Conservation (phyloP, 2,888 invertebrate species). For the Elysia crispata region DNA sequence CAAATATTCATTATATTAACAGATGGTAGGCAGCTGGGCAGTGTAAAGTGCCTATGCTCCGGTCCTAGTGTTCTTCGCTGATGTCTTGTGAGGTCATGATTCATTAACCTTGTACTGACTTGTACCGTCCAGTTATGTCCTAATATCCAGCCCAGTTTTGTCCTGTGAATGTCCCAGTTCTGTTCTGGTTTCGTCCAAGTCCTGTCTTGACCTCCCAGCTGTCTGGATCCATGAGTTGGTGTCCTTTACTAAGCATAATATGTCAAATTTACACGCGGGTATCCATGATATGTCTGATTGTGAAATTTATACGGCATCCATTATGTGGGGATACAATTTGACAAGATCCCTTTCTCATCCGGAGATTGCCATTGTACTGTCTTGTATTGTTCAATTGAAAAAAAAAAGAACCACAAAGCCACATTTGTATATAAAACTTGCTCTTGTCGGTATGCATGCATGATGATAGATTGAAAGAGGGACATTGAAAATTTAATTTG, state of each 20-base stretch:
- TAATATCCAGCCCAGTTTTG: constrained; percentile 20
- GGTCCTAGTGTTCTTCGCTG: neutral
- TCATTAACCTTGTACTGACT: neutral
- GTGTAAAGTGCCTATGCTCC: no score
- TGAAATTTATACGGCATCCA: no score
- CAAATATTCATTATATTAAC: no score
- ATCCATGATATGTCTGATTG: no score
- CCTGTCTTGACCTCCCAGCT: no score
- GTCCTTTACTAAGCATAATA: no score
- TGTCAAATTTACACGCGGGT: no score
- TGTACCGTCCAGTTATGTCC: constrained; percentile 9
- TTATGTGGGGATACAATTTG: no score
- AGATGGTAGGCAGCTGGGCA: neutral
- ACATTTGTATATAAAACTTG: constrained; percentile 25
- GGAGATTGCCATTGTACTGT: neutral
- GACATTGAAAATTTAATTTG: neutral
- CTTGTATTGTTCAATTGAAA: neutral
- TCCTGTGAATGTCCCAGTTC: neutral
- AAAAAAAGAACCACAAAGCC: constrained; percentile 17
- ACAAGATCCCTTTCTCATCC: neutral
- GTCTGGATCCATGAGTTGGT: no score
- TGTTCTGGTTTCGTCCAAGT: no score
- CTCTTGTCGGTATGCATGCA: constrained; percentile 15
- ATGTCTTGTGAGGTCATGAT: neutral
- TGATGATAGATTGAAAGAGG: neutral